Percentiles rank a stretch among this genome's conserved stretches.
phyloP scores from a whole-genome alignment of 2,888 invertebrate species.

The Papilio demoleus region DNA sequence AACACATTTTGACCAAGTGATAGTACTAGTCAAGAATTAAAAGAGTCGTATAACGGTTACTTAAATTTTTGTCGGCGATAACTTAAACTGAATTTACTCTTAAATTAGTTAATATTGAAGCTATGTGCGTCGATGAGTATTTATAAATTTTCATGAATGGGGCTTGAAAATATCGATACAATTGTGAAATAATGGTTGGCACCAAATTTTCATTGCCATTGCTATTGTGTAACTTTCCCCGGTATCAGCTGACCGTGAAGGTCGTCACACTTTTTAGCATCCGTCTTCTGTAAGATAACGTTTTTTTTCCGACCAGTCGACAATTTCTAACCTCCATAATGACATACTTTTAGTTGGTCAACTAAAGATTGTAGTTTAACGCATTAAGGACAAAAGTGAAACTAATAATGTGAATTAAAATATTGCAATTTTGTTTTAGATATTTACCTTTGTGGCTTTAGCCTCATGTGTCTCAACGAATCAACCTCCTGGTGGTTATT shows the following conservation, averaged over 20 bases:
- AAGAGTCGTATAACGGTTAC: background rate
- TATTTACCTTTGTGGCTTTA: slow-evolving; percentile 58
- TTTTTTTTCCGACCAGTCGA: slow-evolving; percentile 17
- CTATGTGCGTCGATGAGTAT: background rate
- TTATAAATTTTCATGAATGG: background rate
- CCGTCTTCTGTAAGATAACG: slow-evolving; percentile 29
- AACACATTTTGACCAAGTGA: no score
- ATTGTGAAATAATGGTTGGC: slow-evolving; percentile 47
- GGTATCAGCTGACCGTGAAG: slow-evolving; percentile 70
- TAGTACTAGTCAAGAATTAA: no score
- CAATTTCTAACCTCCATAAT: slow-evolving; percentile 17
- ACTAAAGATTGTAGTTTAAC: background rate
- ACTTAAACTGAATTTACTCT: background rate
- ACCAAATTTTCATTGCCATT: slow-evolving; percentile 71
- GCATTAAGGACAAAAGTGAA: background rate
- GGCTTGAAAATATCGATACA: slow-evolving; percentile 51
- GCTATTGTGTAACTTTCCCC: slow-evolving; percentile 64
- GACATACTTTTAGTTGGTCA: slow-evolving; percentile 13
- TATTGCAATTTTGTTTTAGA: slow-evolving; percentile 54
- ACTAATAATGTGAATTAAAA: background rate
- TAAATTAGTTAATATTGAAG: background rate
- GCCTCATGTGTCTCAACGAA: slow-evolving; percentile 57
- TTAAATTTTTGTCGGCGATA: background rate
- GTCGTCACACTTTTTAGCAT: slow-evolving; percentile 58
- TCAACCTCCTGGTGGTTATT: slow-evolving; percentile 83